Base-by-base conservation (phyloP, 2,888 invertebrate species). In the Caenorhabditis drosophilae region DNA sequence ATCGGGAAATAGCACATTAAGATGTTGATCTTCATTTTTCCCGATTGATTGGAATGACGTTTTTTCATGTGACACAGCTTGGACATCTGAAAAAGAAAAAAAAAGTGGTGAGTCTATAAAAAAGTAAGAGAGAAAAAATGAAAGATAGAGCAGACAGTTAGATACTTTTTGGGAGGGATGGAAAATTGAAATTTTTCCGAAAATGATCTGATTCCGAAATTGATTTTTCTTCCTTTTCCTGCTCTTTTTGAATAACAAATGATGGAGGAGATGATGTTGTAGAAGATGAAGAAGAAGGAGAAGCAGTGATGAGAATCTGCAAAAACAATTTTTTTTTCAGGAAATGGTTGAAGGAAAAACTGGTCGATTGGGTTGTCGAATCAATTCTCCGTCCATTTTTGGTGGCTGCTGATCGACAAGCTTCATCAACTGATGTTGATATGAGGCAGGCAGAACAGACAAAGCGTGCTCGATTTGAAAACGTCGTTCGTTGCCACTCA, bases 1-100 rank as follows among this genome's bases (percentile, higher is more conserved):
- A 47, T 64, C 64, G 2, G 64, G 64, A n/a, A 64, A 64, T 1
- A 64, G 40, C n/a, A 55, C 40, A 18, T 64, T 64, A 12, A 58
- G 63, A 35, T 58, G 49, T 2, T 38, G 36, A 12, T 46, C 50
- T 44, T 41, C 54, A 23, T 31, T 12, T 31, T 31, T 31, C 31
- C 45, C 18, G 49, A 46, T 42, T 45, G 31, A 46, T 46, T 61
- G 61, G 35, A 61, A 61, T n/a, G 61, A 55, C 61, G 55, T 61
- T 18, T 61, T 61, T 25, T 55, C 51, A 51, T 55, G 54, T 40
- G 61, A 55, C n/a, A 55, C 36, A 23, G 47, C 35, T 7, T 36
- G 15, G 1, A 48, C 44, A 25, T 62, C 55, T 56, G 44, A 23
- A 50, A 41, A 18, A n/a, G n/a, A n/a, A n/a, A n/a, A n/a, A n/a